Base-by-base conservation (phyloP, 2,888 invertebrate genomes). In the Nysson spinosus region DNA sequence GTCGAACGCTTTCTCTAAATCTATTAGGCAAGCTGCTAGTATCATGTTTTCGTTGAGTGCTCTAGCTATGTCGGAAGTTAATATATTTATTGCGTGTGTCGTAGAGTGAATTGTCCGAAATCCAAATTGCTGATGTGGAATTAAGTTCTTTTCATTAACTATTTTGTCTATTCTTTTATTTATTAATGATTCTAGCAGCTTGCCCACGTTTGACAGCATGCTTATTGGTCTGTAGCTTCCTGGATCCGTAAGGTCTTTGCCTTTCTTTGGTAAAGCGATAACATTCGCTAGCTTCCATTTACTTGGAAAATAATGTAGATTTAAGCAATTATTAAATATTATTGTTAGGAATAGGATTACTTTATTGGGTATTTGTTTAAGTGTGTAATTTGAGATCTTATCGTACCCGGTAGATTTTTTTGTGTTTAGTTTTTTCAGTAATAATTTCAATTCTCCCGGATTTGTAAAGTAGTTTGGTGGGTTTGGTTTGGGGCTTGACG, bases 1-100 rank as follows among this genome's bases (percentile, higher is more conserved):
- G 2, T 69, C 68, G 2, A 72, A 72, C 0, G 66, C 65, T 35
- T 70, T 70, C 19, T 72, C 66, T 0, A 75, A 7, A 1, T 72
- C 70, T 0, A 69, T 40, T 2, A 70, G 9, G 6, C 52, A 61
- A 0, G 60, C 65, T 0, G 32, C 40, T n/a, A 61, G 20, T 0
- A 51, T 44, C 3, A 32, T 5, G 0, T 51, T 56, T 0, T 12
- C 32, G 9, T 57, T 51, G 0, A 65, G 0, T 0, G 42, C 47
- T 9, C 24, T 34, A 3, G 11, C 22, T 1, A 66, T 32, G 4
- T 70, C 63, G 1, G 60, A 52, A 0, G 32, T n/a, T 0, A 70
- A 1, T 46, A 57, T 63, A 2, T 51, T 52, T 1, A 73, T 55
- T 0, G 65, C 66, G 9, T 70, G 68, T 2, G 52, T 34, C 0